Conservation (phyloP, 1,140 invertebrate species). For the Andrena cerasifolii region DNA sequence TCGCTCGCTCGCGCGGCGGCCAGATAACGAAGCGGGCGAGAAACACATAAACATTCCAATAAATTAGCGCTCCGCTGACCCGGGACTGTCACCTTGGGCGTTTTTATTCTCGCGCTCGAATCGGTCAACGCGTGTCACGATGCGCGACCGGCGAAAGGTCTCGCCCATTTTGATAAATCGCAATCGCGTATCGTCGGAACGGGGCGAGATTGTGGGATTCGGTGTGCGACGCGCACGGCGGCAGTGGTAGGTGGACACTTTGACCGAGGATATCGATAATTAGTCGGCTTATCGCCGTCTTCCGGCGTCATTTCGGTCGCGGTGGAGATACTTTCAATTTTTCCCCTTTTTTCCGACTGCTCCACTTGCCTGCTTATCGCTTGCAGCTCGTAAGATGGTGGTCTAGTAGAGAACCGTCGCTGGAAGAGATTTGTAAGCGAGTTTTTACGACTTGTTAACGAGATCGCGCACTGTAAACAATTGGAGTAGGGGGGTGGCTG, state of each 20-base stretch:
- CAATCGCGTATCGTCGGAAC: conserved; percentile 40
- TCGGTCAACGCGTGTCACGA: conserved; percentile 73
- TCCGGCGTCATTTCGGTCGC: conserved; percentile 3
- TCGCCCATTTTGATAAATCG: conserved; percentile 59
- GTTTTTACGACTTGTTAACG: conserved; percentile 29
- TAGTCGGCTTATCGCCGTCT: conserved; percentile 9
- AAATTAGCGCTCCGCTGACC: conserved; percentile 82
- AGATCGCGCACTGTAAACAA: conserved; percentile 8
- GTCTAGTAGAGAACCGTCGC: conserved; percentile 9
- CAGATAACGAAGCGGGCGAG: conserved; percentile 68
- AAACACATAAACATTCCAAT: conserved; percentile 83
- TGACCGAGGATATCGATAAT: conserved; percentile 19
- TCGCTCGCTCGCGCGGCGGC: conserved; percentile 36
- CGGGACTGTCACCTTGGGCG: conserved; percentile 75
- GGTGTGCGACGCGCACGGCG: not conserved
- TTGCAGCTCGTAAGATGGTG: too few relatives aligned
- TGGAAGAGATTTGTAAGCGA: not conserved
- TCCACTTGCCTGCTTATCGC: not conserved
- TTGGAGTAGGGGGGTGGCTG: not conserved
- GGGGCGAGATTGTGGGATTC: conserved; percentile 35
- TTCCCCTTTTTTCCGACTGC: not conserved
- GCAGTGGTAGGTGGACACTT: not conserved
- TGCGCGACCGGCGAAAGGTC: conserved; percentile 68
- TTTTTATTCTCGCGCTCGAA: conserved; percentile 71
- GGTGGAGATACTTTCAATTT: conserved; percentile 3